Percentiles rank a stretch among this genome's conserved stretches.
phyloP scores from a whole-genome alignment of 2,888 invertebrate species.

The Alentia gelatinosa region DNA sequence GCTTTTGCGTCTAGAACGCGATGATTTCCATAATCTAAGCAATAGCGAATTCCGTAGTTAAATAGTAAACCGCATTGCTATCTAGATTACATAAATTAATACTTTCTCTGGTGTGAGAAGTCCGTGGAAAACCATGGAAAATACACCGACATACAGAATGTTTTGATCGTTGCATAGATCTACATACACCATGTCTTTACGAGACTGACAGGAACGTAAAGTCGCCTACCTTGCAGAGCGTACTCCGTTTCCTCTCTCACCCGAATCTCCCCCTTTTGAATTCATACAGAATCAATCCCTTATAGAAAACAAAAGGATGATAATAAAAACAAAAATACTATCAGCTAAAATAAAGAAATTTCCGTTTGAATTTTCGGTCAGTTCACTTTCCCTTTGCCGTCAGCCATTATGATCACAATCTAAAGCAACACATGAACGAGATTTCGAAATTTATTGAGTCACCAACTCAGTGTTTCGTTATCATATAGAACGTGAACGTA shows the following conservation, averaged over 20 bases:
- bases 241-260: conserved; percentile 70
- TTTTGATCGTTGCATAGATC: neutral
- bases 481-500: no score
- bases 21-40: no score
- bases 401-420: conserved; percentile 48
- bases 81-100: no score
- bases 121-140: no score
- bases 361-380: conserved; percentile 37
- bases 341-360: conserved; percentile 52
- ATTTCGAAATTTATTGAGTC: conserved; percentile 4
- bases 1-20: no score
- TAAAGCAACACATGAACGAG: conserved; percentile 19
- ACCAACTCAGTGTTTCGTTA: no score
- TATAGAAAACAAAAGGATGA: conserved; percentile 62
- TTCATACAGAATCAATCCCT: conserved; percentile 71
- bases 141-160: neutral
- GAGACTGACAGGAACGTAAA: neutral
- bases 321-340: conserved; percentile 44
- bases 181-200: neutral
- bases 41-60: no score
- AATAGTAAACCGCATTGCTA: no score
- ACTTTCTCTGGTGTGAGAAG: no score
- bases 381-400: conserved; percentile 26
- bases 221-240: conserved; percentile 75
- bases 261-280: conserved; percentile 72